Base-by-base conservation (phyloP, 1,140 invertebrate species). In the Hyles euphorbiae region DNA sequence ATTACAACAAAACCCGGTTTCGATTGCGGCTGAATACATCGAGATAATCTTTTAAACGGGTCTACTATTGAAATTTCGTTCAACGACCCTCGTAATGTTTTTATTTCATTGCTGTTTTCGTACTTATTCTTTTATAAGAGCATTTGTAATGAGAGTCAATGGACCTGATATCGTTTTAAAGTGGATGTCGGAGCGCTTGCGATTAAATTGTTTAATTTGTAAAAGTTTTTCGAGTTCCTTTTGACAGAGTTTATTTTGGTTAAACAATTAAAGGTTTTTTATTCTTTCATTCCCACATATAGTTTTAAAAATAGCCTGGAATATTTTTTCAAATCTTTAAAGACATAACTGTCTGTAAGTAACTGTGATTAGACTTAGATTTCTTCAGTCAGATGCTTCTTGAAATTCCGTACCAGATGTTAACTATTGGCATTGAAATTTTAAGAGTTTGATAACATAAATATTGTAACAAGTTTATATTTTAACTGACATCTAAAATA, bases 21-120 rank as follows among this genome's bases (percentile, higher is more conserved):
- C 80, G 83, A 84, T 87, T 81, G 81, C 74, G 70, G 70, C 49
- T 81, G 76, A 84, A 83, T 82, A 65, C 57, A 55, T 51, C 61
- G 40, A 76, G 83, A 86, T 86, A 83, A 83, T 78, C 63, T 77
- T 72, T 77, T 78, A 77, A 83, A 80, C 69, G 67, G 40, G 68
- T 76, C 67, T 65, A 70, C 68, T 66, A 68, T 71, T 65, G 61
- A 67, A 70, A 66, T 63, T 56, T 52, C 54, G 50, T 63, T 56
- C 54, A 58, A 53, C 58, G 52, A 56, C 63, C 60, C 52, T 51
- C 22, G 32, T 50, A 56, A 55, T 45, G 44, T 52, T 52, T 52
- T 52, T 52, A 52, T 52, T 55, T 44, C 53, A 55, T 55, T 32
- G 53, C 36, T 34, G 34, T 45, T 22, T 55, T 34, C 22, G 6